These are phyloP conservation scores for Otolemur garnettii DNA, from an alignment of 2,113 vertebrate genomes.

Conservation along the genomic window DNA sequence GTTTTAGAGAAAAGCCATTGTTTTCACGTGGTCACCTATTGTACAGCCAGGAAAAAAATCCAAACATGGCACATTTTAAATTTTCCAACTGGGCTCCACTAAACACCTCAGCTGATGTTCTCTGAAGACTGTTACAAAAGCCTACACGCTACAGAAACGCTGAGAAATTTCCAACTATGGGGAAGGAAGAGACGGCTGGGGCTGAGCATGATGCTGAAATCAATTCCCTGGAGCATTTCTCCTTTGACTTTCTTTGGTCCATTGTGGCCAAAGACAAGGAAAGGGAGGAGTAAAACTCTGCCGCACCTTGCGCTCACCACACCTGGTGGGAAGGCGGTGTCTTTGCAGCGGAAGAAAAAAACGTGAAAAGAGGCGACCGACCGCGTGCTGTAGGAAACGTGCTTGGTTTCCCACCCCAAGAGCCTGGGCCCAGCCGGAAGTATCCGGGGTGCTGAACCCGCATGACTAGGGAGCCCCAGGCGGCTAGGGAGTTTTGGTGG, in stretches of 20 bases:
- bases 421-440: background rate
- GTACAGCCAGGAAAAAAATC: background rate
- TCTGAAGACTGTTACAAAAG: conserved; percentile 27
- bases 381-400: background rate
- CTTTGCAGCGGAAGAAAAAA: conserved; percentile 57
- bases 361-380: background rate
- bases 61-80: conserved; percentile 36
- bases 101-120: conserved; percentile 67
- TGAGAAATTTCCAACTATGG: background rate
- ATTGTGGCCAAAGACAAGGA: background rate
- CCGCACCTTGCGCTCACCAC: background rate
- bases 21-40: background rate
- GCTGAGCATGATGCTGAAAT: background rate
- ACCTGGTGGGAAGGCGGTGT: conserved; percentile 46
- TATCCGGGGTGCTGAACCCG: background rate
- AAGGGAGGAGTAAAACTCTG: background rate
- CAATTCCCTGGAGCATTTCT: background rate
- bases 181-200: background rate
- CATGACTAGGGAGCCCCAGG: accelerated
- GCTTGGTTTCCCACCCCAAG: background rate
- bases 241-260: background rate
- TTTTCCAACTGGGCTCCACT: conserved; percentile 23
- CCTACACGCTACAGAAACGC: background rate
- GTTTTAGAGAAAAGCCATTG: background rate
- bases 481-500: background rate